Percentiles rank a stretch among this genome's conserved stretches.
Evolutionary conservation across 2,888 invertebrate species (phyloP).

Genomic region (Belgica antarctica): DNA sequence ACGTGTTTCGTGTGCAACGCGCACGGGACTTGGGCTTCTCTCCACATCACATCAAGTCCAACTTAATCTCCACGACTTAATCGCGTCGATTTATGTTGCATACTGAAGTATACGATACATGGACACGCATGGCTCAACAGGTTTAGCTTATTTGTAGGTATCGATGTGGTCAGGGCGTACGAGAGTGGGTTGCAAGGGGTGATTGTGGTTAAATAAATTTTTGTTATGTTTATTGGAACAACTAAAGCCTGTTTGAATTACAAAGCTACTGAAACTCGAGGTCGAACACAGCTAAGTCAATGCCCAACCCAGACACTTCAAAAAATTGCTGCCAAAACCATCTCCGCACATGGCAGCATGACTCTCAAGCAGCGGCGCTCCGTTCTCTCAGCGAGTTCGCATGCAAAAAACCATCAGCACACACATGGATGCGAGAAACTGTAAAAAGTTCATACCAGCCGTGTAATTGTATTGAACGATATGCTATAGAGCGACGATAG

Average conservation of each 20-base stretch:
- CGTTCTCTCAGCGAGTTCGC: constrained; percentile 5
- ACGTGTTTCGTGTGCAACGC: not conserved
- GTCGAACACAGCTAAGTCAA: too few species aligned
- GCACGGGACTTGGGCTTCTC: not conserved
- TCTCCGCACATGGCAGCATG: not conserved
- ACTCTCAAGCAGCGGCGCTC: too few species aligned
- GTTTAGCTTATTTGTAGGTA: too few species aligned
- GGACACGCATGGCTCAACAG: not conserved
- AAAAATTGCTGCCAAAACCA: not conserved
- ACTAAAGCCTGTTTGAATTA: too few species aligned
- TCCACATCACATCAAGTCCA: too few species aligned
- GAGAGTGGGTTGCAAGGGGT: too few species aligned
- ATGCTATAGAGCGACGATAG: not conserved
- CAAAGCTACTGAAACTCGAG: too few species aligned
- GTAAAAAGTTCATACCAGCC: constrained; percentile 13
- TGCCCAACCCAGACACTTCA: too few species aligned
- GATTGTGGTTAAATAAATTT: too few species aligned
- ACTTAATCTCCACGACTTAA: not conserved
- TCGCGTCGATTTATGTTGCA: too few species aligned
- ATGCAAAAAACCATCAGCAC: not conserved
- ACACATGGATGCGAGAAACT: constrained; percentile 2
- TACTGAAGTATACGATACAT: not conserved
- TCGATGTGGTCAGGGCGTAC: too few species aligned
- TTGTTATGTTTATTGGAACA: too few species aligned
- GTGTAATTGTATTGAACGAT: constrained; percentile 3